A percentile compares a stretch with the other conserved stretches of the same genome.
phyloP scores from a whole-genome alignment of 2,888 invertebrate species.

The Dryomyza anilis region DNA sequence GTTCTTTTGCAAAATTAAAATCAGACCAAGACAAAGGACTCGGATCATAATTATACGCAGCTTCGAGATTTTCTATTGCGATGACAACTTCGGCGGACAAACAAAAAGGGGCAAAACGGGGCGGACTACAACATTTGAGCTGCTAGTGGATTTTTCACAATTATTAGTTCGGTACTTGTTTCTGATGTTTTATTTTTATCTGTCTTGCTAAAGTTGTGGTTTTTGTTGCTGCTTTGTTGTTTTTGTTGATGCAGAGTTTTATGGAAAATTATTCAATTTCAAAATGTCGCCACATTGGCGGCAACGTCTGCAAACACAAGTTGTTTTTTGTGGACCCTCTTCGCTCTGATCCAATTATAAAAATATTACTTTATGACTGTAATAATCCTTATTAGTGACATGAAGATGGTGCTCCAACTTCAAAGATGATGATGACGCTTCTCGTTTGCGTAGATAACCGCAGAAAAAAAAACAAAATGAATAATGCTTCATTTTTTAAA shows the following conservation, averaged over 20 bases:
- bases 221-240: neutral
- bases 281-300: conserved; percentile 26
- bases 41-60: conserved; percentile 14
- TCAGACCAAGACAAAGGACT: conserved; percentile 9
- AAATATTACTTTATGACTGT: neutral
- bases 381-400: conserved; percentile 9
- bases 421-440: neutral
- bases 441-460: no score
- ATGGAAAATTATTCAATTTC: conserved; percentile 29
- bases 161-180: neutral
- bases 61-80: neutral
- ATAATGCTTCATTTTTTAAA: no score
- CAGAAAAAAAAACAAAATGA: no score
- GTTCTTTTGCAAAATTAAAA: conserved; percentile 1
- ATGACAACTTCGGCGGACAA: no score
- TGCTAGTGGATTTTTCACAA: neutral
- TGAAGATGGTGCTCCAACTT: neutral
- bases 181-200: neutral
- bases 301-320: neutral
- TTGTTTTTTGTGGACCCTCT: neutral
- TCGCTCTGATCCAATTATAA: neutral
- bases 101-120: no score
- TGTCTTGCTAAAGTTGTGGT: neutral
- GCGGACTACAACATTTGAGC: no score
- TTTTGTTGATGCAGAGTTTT: neutral